Evolutionary conservation across 2,888 invertebrate genomes (phyloP).

Genomic region (Drosophila borborema): DNA sequence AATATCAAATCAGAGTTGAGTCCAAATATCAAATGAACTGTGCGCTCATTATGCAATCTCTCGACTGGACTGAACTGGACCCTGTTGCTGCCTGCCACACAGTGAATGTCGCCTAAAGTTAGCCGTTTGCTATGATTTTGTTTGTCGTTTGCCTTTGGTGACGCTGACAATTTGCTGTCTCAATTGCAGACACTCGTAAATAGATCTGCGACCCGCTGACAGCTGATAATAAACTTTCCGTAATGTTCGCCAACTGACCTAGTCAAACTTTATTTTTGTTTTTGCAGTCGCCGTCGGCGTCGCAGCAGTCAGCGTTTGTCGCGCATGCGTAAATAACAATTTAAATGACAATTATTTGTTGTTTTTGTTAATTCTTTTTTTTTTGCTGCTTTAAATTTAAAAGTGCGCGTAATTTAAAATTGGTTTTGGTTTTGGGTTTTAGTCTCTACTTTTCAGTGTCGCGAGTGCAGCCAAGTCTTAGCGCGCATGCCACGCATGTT

Average conservation of each 20-base stretch:
- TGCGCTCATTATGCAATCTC: slow-evolving; percentile 64
- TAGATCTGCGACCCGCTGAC: slow-evolving; percentile 40
- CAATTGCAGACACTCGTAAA: slow-evolving; percentile 52
- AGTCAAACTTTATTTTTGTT: slow-evolving; percentile 40
- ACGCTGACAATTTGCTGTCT: slow-evolving; percentile 63
- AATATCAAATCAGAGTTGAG: slow-evolving; percentile 68
- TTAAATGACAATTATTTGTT: slow-evolving; percentile 66
- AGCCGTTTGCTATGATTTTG: slow-evolving; percentile 23
- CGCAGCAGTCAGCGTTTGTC: slow-evolving; percentile 21
- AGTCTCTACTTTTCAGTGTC: slow-evolving; percentile 59
- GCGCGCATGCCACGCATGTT: slow-evolving; percentile 70
- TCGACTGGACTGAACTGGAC: slow-evolving; percentile 14
- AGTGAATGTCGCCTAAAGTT: slow-evolving; percentile 34
- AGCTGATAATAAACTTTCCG: slow-evolving; percentile 57
- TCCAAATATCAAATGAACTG: slow-evolving; percentile 68
- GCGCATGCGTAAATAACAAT: slow-evolving; percentile 74
- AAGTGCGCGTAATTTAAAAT: slow-evolving; percentile 70
- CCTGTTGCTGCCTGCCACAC: slow-evolving; percentile 25
- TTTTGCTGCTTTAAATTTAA: slow-evolving; percentile 52
- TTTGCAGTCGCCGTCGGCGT: neutral
- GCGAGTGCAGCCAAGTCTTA: slow-evolving; percentile 63
- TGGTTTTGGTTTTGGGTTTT: slow-evolving; percentile 14
- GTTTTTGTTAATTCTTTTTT: neutral
- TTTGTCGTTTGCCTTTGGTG: slow-evolving; percentile 40
- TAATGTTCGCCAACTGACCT: slow-evolving; percentile 44